Evolutionary conservation across 2,888 invertebrate genomes (phyloP).

Genomic region (Anoplius nigerrimus): DNA sequence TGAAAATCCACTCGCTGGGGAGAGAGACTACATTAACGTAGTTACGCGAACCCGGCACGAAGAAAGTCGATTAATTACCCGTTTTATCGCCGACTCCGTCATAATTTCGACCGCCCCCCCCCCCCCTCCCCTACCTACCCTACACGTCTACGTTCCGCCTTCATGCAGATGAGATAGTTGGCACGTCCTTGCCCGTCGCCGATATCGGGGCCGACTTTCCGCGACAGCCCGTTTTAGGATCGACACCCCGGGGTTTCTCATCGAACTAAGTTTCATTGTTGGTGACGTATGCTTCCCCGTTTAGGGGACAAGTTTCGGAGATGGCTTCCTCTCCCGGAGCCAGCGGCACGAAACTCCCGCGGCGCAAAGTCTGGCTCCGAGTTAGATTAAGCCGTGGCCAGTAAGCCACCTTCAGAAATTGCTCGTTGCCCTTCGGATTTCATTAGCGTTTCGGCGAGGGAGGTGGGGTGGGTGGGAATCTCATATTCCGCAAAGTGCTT

Average conservation of each 20-base stretch:
- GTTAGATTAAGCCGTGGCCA: conserved; percentile 71
- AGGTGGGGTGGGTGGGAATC: too few relatives aligned
- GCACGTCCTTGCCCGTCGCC: conserved; percentile 4
- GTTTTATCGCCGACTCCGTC: neutral
- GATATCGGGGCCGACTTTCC: conserved; percentile 32
- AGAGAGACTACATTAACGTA: conserved; percentile 25
- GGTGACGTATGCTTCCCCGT: conserved; percentile 67
- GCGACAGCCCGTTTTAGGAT: conserved; percentile 54
- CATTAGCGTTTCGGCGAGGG: conserved; percentile 69
- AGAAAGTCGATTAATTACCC: neutral
- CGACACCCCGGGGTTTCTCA: conserved; percentile 65
- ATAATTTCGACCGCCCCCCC: too few relatives aligned
- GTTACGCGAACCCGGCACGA: conserved; percentile 5
- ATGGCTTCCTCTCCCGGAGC: conserved; percentile 65
- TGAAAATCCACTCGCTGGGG: conserved; percentile 19
- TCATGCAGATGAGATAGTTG: neutral
- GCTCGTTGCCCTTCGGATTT: conserved; percentile 70
- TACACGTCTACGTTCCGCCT: too few relatives aligned
- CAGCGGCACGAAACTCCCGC: conserved; percentile 62
- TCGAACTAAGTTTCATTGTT: conserved; percentile 71
- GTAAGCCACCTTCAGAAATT: conserved; percentile 72
- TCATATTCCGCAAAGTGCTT: conserved; percentile 64
- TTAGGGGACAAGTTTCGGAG: conserved; percentile 68
- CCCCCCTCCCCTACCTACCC: too few relatives aligned
- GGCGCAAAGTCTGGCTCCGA: conserved; percentile 67